Conservation (phyloP, 2,113 vertebrate species). For the Eulemur macaco region DNA sequence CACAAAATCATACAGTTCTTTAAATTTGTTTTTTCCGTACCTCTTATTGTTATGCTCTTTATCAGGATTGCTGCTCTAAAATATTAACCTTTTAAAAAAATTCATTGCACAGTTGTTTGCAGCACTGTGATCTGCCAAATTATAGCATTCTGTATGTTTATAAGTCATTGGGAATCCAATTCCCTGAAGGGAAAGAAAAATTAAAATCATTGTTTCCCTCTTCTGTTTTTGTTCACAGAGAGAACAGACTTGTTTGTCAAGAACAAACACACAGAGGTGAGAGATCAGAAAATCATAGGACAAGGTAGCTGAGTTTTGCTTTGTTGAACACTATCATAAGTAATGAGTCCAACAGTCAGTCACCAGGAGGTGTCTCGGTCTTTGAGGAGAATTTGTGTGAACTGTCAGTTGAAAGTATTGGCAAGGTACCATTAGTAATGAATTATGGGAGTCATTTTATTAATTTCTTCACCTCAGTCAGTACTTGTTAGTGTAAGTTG, state of each 20-base stretch:
- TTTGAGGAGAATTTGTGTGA: constrained; percentile 77
- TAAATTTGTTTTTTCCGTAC: background rate
- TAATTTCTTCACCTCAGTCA: constrained; percentile 86
- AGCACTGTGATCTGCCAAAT: constrained; percentile 49
- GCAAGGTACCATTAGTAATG: constrained; percentile 85
- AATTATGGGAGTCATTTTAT: constrained; percentile 87
- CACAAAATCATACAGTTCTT: constrained; percentile 4
- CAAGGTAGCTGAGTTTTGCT: constrained; percentile 2
- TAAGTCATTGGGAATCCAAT: constrained; percentile 35
- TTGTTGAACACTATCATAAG: constrained; percentile 63
- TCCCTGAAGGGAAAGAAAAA: constrained; percentile 72
- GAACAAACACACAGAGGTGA: constrained; percentile 67
- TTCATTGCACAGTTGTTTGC: background rate
- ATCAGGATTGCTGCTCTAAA: constrained; percentile 18
- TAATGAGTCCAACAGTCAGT: constrained; percentile 54
- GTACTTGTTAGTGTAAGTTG: constrained; percentile 84
- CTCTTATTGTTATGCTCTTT: background rate
- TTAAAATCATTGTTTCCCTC: constrained; percentile 73
- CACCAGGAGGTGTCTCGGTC: constrained; percentile 60
- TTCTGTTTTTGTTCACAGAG: constrained; percentile 57
- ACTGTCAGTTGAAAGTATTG: constrained; percentile 77
- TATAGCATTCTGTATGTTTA: constrained; percentile 18
- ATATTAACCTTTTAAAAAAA: constrained; percentile 50
- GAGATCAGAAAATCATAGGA: constrained; percentile 66
- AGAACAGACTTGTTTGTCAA: constrained; percentile 2